Percentiles rank a stretch among this genome's conserved stretches.
Conservation (phyloP, 2,888 invertebrate species). For the Cephus sareptanus region DNA sequence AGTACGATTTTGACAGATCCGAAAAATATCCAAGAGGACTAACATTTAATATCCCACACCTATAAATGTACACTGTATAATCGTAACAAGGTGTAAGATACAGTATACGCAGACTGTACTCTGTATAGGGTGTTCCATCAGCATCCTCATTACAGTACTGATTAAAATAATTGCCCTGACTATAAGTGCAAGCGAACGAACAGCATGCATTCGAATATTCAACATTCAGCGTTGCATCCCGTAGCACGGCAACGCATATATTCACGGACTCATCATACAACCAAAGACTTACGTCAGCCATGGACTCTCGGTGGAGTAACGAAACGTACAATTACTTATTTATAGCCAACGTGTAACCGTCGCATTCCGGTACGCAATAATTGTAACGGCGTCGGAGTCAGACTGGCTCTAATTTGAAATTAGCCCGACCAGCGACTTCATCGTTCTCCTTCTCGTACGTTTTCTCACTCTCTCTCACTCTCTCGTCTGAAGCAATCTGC, state of each 20-base stretch:
- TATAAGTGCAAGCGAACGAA: background rate
- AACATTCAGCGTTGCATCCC: background rate
- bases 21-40: background rate
- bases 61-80: background rate
- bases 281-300: conserved; percentile 1
- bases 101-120: background rate
- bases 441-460: background rate
- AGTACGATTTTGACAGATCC: background rate
- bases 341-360: background rate
- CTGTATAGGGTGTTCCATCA: conserved; percentile 8
- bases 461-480: background rate
- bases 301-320: background rate
- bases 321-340: conserved; percentile 4
- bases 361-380: background rate
- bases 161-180: conserved; percentile 41
- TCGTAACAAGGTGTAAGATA: background rate
- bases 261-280: background rate
- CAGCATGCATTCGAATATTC: background rate
- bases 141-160: conserved; percentile 43
- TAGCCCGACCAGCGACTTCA: background rate
- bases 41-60: background rate
- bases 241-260: background rate
- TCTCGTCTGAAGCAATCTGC: background rate
- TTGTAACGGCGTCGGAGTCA: background rate
- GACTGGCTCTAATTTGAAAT: background rate